Evolutionary conservation across 1,140 invertebrate species (phyloP).

Genomic region (Macrotrachela quadricornifera): DNA sequence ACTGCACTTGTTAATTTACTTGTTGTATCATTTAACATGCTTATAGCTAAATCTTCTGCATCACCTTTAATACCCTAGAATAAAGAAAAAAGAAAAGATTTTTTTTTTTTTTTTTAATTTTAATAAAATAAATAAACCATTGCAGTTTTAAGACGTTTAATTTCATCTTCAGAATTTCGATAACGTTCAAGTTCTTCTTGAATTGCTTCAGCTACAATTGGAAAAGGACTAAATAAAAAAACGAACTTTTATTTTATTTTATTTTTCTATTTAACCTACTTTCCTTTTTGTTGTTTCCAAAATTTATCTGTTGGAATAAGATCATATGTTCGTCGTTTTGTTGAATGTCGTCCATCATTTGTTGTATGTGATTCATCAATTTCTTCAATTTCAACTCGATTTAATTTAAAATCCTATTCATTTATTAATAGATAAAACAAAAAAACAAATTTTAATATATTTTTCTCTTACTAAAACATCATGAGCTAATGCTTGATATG

Average conservation of each 20-base stretch:
- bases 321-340: conserved; percentile 46
- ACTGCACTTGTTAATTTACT: not conserved
- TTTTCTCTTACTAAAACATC: conserved; percentile 55
- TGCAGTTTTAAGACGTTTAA: conserved; percentile 70
- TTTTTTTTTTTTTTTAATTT: no score
- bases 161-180: conserved; percentile 75
- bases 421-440: no score
- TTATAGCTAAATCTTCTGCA: conserved; percentile 33
- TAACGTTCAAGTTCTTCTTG: conserved; percentile 91
- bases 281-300: conserved; percentile 71
- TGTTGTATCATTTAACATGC: conserved; percentile 50
- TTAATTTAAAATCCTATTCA: conserved; percentile 55
- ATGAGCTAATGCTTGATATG: conserved; percentile 85
- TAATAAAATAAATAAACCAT: no score
- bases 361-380: conserved; percentile 23
- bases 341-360: not conserved
- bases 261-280: no score
- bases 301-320: conserved; percentile 66
- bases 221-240: conserved; percentile 53
- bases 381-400: conserved; percentile 60
- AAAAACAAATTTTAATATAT: no score
- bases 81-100: no score
- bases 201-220: conserved; percentile 85
- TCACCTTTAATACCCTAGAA: conserved; percentile 35
- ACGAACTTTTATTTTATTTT: no score